Conservation (phyloP, 2,888 invertebrate species). For the Drymonia ruficornis region DNA sequence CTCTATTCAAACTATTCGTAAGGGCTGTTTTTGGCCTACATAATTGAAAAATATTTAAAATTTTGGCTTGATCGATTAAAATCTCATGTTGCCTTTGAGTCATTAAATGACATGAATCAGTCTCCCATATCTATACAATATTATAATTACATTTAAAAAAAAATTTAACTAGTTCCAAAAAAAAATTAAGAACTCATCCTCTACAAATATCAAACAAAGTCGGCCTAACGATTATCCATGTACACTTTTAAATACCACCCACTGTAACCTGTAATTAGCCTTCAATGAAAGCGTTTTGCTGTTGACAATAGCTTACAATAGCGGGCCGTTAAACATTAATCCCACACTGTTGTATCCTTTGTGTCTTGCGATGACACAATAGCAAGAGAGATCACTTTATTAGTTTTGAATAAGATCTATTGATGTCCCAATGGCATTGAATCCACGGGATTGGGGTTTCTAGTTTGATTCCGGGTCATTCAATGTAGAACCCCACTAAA, state of each 20-base stretch:
- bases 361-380: constrained; percentile 19
- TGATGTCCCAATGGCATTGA: constrained; percentile 11
- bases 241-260: constrained; percentile 6
- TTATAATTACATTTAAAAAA: no score
- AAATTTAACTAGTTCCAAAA: no score
- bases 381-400: constrained; percentile 2
- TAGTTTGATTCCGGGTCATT: constrained; percentile 5
- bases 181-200: no score
- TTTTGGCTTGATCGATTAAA: no score
- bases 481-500: background rate
- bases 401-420: constrained; percentile 2
- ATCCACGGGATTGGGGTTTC: constrained; percentile 9
- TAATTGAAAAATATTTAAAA: no score
- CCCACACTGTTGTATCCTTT: constrained; percentile 10
- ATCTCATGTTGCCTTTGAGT: no score
- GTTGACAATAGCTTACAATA: constrained; percentile 18
- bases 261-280: constrained; percentile 21
- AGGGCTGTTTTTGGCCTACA: no score
- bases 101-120: no score
- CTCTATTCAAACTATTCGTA: no score
- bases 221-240: background rate
- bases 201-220: no score
- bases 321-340: constrained; percentile 12
- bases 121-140: no score
- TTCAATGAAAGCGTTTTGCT: constrained; percentile 13